Evolutionary conservation across 2,797 vertebrate species (phyloP).

Genomic region (Eulemur mongoz): DNA sequence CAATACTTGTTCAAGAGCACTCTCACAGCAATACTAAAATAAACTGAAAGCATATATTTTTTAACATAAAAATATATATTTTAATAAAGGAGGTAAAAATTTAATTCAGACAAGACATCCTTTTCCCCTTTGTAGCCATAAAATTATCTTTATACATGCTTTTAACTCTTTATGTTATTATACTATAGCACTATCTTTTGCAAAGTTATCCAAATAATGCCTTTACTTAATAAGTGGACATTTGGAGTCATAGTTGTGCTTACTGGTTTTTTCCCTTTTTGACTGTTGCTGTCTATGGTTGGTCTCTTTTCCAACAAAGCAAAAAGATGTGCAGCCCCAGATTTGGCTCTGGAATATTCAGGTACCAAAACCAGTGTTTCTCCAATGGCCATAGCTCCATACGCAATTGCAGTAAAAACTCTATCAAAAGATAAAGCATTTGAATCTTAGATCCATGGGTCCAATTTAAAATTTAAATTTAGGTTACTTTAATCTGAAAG

Average conservation of each 20-base stretch:
- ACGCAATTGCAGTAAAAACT: conserved; percentile 78
- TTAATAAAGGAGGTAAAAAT: background rate
- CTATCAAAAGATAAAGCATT: conserved; percentile 64
- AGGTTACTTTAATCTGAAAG: background rate
- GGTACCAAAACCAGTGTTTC: conserved; percentile 78
- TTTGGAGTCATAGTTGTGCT: conserved; percentile 52
- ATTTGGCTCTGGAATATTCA: conserved; percentile 80
- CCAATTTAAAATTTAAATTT: background rate
- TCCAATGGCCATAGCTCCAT: conserved; percentile 75
- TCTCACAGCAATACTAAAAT: background rate
- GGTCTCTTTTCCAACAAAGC: conserved; percentile 78
- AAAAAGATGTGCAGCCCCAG: conserved; percentile 75
- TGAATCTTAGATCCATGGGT: background rate
- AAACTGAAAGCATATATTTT: background rate
- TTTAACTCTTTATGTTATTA: background rate
- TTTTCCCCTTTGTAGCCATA: background rate
- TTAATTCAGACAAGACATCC: background rate
- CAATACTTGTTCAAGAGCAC: background rate
- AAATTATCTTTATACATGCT: background rate
- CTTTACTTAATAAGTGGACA: background rate
- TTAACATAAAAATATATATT: background rate
- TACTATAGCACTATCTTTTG: background rate
- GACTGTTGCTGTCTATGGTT: conserved; percentile 73
- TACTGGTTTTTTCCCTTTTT: conserved; percentile 74
- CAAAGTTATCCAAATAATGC: background rate